Evolutionary conservation across 1,140 invertebrate species (phyloP).

Genomic region (Dendrolimus punctatus): DNA sequence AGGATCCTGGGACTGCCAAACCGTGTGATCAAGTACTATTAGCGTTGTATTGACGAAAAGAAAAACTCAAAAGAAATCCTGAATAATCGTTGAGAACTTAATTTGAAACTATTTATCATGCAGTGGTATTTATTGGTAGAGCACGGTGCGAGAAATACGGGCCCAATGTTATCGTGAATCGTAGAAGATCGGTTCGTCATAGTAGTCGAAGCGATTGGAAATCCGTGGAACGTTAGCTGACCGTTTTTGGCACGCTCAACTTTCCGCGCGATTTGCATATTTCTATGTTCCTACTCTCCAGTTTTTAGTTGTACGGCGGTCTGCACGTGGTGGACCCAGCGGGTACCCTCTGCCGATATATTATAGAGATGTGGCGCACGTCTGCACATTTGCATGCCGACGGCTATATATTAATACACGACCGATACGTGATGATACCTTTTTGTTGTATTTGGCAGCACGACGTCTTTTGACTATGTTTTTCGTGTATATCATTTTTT

Average conservation of each 20-base stretch:
- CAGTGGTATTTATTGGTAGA: no score
- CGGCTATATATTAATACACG: background rate
- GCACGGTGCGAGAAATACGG: no score
- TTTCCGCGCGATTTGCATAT: constrained; percentile 35
- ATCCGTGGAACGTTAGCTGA: constrained; percentile 22
- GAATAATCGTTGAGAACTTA: no score
- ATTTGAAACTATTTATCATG: no score
- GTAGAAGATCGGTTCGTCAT: constrained; percentile 26
- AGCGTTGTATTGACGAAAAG: no score
- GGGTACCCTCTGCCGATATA: constrained; percentile 7
- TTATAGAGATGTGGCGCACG: constrained; percentile 25
- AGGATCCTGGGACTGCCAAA: no score
- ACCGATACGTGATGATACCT: background rate
- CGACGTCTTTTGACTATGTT: no score
- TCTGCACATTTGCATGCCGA: constrained; percentile 20
- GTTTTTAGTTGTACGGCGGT: constrained; percentile 13
- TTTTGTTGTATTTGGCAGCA: background rate
- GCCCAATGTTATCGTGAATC: constrained; percentile 3
- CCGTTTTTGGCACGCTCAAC: constrained; percentile 26
- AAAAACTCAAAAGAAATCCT: no score
- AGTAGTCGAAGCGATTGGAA: constrained; percentile 18
- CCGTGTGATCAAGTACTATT: no score
- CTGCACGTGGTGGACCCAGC: constrained; percentile 32
- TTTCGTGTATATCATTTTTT: no score
- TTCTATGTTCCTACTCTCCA: constrained; percentile 20